phyloP scores from a whole-genome alignment of 2,797 vertebrate genomes.

The Clarias laeviceps region DNA sequence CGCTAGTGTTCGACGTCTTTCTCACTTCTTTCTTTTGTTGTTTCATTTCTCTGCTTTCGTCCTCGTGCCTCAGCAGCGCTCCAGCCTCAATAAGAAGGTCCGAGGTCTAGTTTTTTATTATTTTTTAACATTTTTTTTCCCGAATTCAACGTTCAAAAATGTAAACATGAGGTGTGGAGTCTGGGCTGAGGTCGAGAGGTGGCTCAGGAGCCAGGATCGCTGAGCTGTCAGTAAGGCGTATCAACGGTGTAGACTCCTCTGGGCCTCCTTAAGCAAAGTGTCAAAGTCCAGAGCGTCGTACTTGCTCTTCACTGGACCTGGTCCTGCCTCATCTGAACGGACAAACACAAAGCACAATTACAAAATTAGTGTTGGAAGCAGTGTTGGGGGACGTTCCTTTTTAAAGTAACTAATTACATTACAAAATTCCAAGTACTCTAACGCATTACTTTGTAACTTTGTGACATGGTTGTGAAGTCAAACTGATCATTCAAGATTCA shows the following conservation, averaged over 20 bases:
- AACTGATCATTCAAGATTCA: too few relatives aligned
- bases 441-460: too few relatives aligned
- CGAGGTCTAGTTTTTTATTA: slow-evolving; percentile 56
- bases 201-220: slow-evolving; percentile 58
- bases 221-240: slow-evolving; percentile 76
- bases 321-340: slow-evolving; percentile 79
- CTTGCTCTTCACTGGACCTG: slow-evolving; percentile 90
- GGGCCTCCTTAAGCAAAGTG: slow-evolving; percentile 97
- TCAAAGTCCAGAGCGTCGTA: slow-evolving; percentile 98
- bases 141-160: slow-evolving; percentile 89
- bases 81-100: slow-evolving; percentile 73
- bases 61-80: slow-evolving; percentile 61
- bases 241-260: slow-evolving; percentile 97
- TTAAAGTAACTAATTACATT: too few relatives aligned
- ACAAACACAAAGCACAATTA: slow-evolving; percentile 8
- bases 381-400: too few relatives aligned
- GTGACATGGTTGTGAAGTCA: too few relatives aligned
- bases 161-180: slow-evolving; percentile 99
- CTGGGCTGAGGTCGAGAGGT: slow-evolving; percentile 94
- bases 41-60: slow-evolving; percentile 84
- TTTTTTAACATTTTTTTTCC: slow-evolving; percentile 40
- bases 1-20: slow-evolving; percentile 75
- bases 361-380: too few relatives aligned
- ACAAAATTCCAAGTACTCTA: too few relatives aligned
- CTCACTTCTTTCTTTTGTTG: slow-evolving; percentile 64